These are phyloP conservation scores for Drosophila obscura DNA, from an alignment of 1,140 invertebrate genomes.

Conservation along the genomic window DNA sequence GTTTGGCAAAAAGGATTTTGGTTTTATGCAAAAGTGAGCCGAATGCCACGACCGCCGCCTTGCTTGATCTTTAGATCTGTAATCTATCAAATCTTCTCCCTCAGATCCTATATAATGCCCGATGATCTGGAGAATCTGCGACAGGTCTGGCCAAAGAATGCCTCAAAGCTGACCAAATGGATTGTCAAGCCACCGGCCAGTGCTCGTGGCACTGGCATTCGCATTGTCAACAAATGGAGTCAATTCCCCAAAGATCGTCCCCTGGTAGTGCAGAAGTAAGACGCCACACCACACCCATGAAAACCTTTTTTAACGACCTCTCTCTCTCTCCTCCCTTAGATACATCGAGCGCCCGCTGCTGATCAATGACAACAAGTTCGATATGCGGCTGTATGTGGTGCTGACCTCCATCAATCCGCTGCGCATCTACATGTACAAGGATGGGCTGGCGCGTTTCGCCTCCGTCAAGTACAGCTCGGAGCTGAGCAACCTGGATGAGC, in stretches of 20 bases:
- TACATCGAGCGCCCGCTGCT: constrained; percentile 95
- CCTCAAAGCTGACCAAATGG: constrained; percentile 89
- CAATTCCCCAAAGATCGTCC: constrained; percentile 96
- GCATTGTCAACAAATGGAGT: constrained; percentile 95
- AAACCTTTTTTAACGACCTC: neutral
- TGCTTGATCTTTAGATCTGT: neutral
- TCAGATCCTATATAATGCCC: constrained; percentile 94
- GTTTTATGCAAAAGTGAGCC: constrained; percentile 91
- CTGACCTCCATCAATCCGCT: constrained; percentile 97
- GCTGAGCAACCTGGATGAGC: constrained; percentile 91
- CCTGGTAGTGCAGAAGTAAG: constrained; percentile 92
- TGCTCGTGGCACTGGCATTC: constrained; percentile 97
- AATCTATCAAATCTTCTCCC: neutral
- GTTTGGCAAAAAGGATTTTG: constrained; percentile 91
- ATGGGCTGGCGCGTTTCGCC: constrained; percentile 97
- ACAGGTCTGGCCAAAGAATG: constrained; percentile 92
- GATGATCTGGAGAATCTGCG: constrained; percentile 93
- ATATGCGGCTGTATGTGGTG: constrained; percentile 95
- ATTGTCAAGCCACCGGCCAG: constrained; percentile 96
- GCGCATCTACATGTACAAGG: constrained; percentile 96
- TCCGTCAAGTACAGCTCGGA: constrained; percentile 95
- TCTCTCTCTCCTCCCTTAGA: constrained; percentile 20
- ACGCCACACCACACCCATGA: rapidly evolving
- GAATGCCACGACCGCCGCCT: no score
- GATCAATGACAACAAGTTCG: constrained; percentile 97